These are phyloP conservation scores for Poecilobothrus nobilitatus DNA, from an alignment of 2,888 invertebrate species.

Conservation along the genomic window DNA sequence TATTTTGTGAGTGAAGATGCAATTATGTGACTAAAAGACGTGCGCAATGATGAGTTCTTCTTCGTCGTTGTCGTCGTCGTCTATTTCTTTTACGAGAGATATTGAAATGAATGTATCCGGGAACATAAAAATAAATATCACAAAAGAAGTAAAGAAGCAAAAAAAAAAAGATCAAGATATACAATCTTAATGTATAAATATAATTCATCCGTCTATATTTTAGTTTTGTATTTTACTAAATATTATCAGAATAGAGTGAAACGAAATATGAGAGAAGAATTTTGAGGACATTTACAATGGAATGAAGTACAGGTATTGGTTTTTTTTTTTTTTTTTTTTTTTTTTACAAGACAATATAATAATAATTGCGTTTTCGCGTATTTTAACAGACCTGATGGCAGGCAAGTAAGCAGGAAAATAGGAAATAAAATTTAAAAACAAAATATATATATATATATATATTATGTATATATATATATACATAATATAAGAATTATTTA, in stretches of 20 bases:
- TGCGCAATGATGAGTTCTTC: background rate
- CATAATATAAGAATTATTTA: background rate
- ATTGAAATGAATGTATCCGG: background rate
- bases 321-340: too few relatives aligned
- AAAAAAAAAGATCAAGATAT: too few relatives aligned
- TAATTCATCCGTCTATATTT: background rate
- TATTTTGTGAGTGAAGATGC: background rate
- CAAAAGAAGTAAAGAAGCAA: too few relatives aligned
- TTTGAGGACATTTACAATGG: background rate
- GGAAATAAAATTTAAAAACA: background rate
- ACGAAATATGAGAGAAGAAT: background rate
- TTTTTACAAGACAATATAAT: too few relatives aligned
- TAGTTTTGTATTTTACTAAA: background rate
- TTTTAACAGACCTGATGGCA: background rate
- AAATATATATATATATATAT: too few relatives aligned
- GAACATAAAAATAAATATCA: too few relatives aligned
- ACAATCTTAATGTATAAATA: too few relatives aligned
- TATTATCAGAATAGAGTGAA: too few relatives aligned
- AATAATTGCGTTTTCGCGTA: conserved; percentile 4
- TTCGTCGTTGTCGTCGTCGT: too few relatives aligned
- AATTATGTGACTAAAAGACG: background rate
- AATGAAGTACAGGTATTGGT: background rate
- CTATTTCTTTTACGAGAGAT: background rate
- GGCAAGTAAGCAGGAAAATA: background rate
- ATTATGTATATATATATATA: too few relatives aligned